Conservation (phyloP, 2,797 vertebrate species). For the Pangasius krempfi region DNA sequence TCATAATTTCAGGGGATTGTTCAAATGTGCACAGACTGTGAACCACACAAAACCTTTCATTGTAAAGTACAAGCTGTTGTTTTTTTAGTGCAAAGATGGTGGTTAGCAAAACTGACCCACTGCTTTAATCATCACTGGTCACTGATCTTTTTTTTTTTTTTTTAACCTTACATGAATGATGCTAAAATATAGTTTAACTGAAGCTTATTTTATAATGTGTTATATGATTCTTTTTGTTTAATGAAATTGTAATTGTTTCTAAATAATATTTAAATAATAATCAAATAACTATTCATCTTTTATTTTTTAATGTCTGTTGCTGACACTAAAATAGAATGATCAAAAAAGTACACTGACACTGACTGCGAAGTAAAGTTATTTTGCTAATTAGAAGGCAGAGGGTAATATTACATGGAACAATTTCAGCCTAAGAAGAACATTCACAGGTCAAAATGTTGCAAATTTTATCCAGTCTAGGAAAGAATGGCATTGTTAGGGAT, state of each 20-base stretch:
- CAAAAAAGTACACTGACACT: no score
- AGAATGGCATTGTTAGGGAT: background rate
- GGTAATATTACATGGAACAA: no score
- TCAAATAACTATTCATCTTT: no score
- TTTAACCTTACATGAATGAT: background rate
- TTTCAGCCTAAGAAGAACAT: background rate
- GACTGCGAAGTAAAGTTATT: no score
- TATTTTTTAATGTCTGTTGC: no score
- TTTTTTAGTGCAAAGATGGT: no score
- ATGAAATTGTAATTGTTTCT: background rate
- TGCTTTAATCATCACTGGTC: background rate
- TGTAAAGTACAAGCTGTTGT: no score
- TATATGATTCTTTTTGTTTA: background rate
- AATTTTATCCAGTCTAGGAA: background rate
- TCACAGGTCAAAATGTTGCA: background rate
- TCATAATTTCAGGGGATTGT: background rate
- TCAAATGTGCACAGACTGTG: background rate
- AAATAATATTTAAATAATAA: no score
- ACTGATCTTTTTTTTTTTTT: background rate
- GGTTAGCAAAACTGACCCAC: background rate
- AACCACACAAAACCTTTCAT: background rate
- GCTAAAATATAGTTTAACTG: background rate
- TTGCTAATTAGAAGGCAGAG: no score
- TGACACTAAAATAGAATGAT: no score
- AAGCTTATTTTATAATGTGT: background rate